Conservation (phyloP, 2,888 invertebrate genomes). For the Cenopis cana region DNA sequence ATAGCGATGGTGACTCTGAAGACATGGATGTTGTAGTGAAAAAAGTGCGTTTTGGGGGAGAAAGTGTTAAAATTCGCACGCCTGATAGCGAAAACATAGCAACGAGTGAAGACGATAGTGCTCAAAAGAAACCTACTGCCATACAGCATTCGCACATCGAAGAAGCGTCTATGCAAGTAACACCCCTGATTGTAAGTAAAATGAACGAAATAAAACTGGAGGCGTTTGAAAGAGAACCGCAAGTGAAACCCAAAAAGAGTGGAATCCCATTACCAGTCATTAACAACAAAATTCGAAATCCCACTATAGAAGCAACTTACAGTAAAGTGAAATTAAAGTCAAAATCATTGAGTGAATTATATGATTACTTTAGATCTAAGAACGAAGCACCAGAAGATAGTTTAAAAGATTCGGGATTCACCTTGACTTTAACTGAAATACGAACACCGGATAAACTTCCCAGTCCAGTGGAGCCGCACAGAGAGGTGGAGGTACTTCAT, state of each 20-base stretch:
- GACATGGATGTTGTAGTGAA: conserved; percentile 85
- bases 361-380: conserved; percentile 79
- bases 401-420: conserved; percentile 65
- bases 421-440: conserved; percentile 69
- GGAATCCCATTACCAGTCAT: conserved; percentile 78
- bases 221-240: conserved; percentile 60
- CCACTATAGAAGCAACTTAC: conserved; percentile 56
- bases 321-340: conserved; percentile 75
- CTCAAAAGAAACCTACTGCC: conserved; percentile 53
- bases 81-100: conserved; percentile 92
- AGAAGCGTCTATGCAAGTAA: conserved; percentile 58
- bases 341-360: conserved; percentile 79
- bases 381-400: conserved; percentile 61
- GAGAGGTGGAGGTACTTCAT: conserved; percentile 88
- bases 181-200: conserved; percentile 62
- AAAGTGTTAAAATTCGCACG: conserved; percentile 93
- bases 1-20: conserved; percentile 86
- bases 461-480: conserved; percentile 84
- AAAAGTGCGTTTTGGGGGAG: conserved; percentile 94
- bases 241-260: conserved; percentile 65
- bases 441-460: conserved; percentile 72
- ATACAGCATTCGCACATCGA: conserved; percentile 56
- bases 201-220: conserved; percentile 71
- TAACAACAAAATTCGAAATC: conserved; percentile 61
- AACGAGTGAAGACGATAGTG: conserved; percentile 83